These are phyloP conservation scores for Pseudochirops corinnae DNA, from an alignment of 2,797 vertebrate species.

Conservation along the genomic window DNA sequence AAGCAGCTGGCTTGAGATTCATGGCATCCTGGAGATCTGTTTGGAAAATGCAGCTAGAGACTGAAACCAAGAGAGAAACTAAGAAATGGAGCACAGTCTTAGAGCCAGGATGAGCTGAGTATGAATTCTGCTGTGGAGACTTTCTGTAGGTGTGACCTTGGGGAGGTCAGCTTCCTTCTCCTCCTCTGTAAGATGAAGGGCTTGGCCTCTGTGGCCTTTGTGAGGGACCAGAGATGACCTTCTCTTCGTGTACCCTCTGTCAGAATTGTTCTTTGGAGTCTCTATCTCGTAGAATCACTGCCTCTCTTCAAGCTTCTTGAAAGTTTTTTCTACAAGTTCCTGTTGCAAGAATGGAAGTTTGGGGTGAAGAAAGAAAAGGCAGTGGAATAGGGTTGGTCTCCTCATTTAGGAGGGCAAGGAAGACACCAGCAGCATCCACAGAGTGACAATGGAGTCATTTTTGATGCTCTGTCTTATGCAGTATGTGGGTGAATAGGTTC, in stretches of 20 bases:
- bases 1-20: background rate
- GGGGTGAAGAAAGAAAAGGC: background rate
- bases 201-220: background rate
- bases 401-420: background rate
- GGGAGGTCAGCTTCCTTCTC: background rate
- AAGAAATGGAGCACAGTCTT: background rate
- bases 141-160: background rate
- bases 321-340: background rate
- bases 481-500: background rate
- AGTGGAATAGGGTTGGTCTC: background rate
- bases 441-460: background rate
- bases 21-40: background rate
- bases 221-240: background rate
- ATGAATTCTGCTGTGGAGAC: background rate
- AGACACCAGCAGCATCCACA: background rate
- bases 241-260: background rate
- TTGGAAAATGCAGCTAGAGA: background rate
- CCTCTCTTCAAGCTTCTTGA: background rate
- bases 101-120: background rate
- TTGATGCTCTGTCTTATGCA: background rate
- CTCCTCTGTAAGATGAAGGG: background rate
- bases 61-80: background rate
- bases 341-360: background rate
- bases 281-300: background rate
- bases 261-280: background rate